These are phyloP conservation scores for Melanostoma scalare DNA, from an alignment of 2,888 invertebrate genomes.

Conservation along the genomic window DNA sequence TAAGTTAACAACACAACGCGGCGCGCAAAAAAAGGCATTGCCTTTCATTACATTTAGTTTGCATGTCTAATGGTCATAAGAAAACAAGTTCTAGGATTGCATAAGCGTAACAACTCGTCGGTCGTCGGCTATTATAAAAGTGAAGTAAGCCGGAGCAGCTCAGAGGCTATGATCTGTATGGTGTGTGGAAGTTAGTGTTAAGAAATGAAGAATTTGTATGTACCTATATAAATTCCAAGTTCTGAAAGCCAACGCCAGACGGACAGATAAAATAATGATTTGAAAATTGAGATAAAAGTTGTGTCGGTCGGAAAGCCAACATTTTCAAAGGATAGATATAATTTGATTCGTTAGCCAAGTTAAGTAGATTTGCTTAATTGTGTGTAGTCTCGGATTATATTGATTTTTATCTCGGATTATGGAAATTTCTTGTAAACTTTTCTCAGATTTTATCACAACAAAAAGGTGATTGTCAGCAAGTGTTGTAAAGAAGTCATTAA, in stretches of 20 bases:
- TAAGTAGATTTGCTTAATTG: conserved; percentile 59
- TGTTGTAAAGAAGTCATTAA: conserved; percentile 24
- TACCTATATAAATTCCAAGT: conserved; percentile 57
- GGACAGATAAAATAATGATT: conserved; percentile 17
- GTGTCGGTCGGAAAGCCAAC: conserved; percentile 20
- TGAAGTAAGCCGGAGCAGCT: conserved; percentile 5
- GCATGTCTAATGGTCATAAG: conserved; percentile 72
- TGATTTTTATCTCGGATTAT: conserved; percentile 60
- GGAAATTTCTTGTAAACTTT: conserved; percentile 29
- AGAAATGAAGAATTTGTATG: conserved; percentile 33
- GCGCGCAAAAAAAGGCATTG: conserved; percentile 31
- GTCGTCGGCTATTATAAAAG: conserved; percentile 60
- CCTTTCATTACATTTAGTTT: conserved; percentile 56
- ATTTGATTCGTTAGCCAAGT: conserved; percentile 45
- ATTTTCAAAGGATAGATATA: conserved; percentile 42
- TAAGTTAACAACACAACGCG: conserved; percentile 69
- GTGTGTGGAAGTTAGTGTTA: conserved; percentile 28
- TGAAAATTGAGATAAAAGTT: conserved; percentile 27
- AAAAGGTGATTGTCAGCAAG: conserved; percentile 35
- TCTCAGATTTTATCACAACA: conserved; percentile 24
- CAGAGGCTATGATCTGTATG: conserved; percentile 34
- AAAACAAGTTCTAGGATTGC: conserved; percentile 72
- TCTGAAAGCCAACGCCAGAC: conserved; percentile 33
- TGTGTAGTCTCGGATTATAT: conserved; percentile 35
- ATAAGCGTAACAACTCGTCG: conserved; percentile 59